phyloP scores from a whole-genome alignment of 2,113 vertebrate species.

The Cyprinodon brontotheroides region DNA sequence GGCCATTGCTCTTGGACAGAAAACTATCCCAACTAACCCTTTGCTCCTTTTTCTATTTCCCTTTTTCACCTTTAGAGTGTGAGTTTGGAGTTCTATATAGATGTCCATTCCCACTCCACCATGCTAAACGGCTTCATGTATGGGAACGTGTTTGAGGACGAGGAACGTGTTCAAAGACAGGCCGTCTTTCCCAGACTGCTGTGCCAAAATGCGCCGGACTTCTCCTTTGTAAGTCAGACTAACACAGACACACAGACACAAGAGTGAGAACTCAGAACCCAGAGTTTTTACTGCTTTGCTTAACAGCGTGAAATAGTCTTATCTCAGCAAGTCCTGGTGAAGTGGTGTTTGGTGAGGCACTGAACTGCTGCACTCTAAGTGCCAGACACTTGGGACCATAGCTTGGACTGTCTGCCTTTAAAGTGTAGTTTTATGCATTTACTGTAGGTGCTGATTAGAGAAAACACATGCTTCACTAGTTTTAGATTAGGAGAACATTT shows the following conservation, averaged over 20 bases:
- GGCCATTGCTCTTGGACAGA: conserved; percentile 36
- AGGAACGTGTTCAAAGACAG: conserved; percentile 93
- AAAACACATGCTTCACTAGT: conserved; percentile 3
- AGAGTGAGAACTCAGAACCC: neutral
- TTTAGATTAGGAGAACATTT: conserved; percentile 16
- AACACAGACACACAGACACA: conserved; percentile 34
- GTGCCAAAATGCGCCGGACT: conserved; percentile 94
- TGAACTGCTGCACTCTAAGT: conserved; percentile 38
- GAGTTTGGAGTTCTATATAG: conserved; percentile 98
- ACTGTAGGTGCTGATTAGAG: conserved; percentile 25
- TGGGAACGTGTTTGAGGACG: conserved; percentile 96
- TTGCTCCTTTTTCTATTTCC: conserved; percentile 30
- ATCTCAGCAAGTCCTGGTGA: conserved; percentile 36
- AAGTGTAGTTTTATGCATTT: conserved; percentile 15
- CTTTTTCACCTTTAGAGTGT: conserved; percentile 82
- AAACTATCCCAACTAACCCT: conserved; percentile 41
- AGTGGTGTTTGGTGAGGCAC: conserved; percentile 33
- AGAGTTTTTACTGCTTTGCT: conserved; percentile 19
- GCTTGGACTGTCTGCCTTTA: conserved; percentile 6
- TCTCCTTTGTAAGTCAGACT: conserved; percentile 89
- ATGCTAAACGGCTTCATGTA: conserved; percentile 99
- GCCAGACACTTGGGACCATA: conserved; percentile 14
- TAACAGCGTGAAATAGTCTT: conserved; percentile 29
- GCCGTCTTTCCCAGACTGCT: conserved; percentile 93
- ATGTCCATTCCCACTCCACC: conserved; percentile 98